A percentile compares a stretch with the other conserved stretches of the same genome.
These are phyloP conservation scores for Pristionchus maxplancki DNA, from an alignment of 2,888 invertebrate genomes.

Conservation along the genomic window DNA sequence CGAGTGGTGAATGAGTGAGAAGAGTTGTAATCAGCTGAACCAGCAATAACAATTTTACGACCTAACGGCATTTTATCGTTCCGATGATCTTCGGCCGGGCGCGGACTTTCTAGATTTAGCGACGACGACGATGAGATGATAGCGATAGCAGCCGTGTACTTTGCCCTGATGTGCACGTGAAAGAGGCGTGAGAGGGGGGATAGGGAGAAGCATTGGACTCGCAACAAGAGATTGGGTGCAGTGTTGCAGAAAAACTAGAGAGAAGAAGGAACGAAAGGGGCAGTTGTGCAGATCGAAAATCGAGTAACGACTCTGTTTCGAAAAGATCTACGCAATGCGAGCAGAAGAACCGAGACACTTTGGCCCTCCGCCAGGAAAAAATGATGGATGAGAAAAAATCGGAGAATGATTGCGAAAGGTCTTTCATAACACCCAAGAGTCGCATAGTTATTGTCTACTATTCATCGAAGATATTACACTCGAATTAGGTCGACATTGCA, in stretches of 20 bases:
- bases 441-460: too few relatives aligned
- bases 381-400: not conserved
- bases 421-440: not conserved
- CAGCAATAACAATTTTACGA: not conserved
- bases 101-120: not conserved
- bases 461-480: too few relatives aligned
- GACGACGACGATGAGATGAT: not conserved
- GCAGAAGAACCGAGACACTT: not conserved
- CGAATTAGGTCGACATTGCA: not conserved
- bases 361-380: not conserved
- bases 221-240: not conserved
- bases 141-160: constrained; percentile 2
- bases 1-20: not conserved
- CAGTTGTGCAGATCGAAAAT: not conserved
- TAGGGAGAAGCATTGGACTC: not conserved
- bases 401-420: not conserved
- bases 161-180: constrained; percentile 29
- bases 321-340: not conserved
- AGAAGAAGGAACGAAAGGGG: not conserved
- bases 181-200: not conserved
- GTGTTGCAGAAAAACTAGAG: not conserved
- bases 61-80: not conserved
- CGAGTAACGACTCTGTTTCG: not conserved
- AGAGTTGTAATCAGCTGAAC: not conserved
- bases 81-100: not conserved